Evolutionary conservation across 2,888 invertebrate genomes (phyloP), one percentile per base, ranked within the genome.

Genomic region (Aphrophora alni): DNA sequence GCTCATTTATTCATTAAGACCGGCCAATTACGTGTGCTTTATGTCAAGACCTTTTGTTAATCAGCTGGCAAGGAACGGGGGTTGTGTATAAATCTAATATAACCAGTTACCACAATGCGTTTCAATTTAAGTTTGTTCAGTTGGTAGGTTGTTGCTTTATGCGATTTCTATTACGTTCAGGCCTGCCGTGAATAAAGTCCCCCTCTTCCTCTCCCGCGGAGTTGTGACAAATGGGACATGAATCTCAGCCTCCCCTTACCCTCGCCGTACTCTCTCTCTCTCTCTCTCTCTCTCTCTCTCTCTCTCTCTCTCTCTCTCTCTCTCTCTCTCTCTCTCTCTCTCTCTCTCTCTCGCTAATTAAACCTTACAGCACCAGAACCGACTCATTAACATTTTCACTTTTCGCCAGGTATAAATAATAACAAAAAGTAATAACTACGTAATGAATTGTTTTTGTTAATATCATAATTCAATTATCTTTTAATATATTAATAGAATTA

Each of bases 111-210:
- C 59, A 59, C 59, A 59, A 59, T 59, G 59, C 59, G 59, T 59
- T 59, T 21, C 59, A 59, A 59, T 59, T 59, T 59, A 59, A 59
- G 59, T 59, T 21, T 59, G 59, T 59, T 59, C 59, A 59, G 59
- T 21, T 59, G 21, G 26, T 71, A 28, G 14, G 71, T 71, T 71
- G 27, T 38, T 38, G 72, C 78, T 78, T 51, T 72, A 72, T 78
- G 72, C 28, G 78, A 78, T 72, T 78, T 72, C 77, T 77, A 77
- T 77, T 71, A 38, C 77, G 44, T 44, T 44, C 44, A 14, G 44
- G 44, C 33, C 33, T 33, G 33, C 44, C 12, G 21, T 33, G 33
- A 33, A 33, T 33, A 33, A 33, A 8, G 3, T 8, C 21, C 59
- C n/a, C n/a, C 59, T 14, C 59, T 21, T 4, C 59, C 1, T 14